Conservation (phyloP, 2,888 invertebrate species). For the Cryptophagus acutangulus region DNA sequence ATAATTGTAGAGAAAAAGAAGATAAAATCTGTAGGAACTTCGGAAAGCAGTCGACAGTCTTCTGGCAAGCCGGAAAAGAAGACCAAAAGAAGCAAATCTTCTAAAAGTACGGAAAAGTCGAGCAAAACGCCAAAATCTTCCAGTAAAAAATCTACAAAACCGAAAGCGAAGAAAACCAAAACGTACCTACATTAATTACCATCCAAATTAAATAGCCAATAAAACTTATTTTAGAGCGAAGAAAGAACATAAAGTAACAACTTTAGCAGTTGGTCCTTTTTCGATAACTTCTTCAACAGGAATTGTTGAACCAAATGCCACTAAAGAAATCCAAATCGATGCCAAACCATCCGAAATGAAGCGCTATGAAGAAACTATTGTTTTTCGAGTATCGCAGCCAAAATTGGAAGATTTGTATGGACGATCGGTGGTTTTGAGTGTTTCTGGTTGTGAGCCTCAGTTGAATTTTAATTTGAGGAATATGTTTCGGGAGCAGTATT, state of each 20-base stretch:
- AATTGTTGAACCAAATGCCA: slow-evolving; percentile 38
- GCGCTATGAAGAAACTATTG: slow-evolving; percentile 40
- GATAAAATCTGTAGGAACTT: slow-evolving; percentile 9
- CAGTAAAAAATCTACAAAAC: slow-evolving; percentile 13
- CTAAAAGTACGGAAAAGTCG: slow-evolving; percentile 21
- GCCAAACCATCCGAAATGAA: slow-evolving; percentile 41
- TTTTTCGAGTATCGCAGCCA: slow-evolving; percentile 42
- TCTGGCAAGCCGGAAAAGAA: slow-evolving; percentile 10
- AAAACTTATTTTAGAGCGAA: slow-evolving; percentile 12
- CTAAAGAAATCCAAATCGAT: slow-evolving; percentile 39
- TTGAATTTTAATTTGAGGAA: slow-evolving; percentile 55
- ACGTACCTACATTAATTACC: no score
- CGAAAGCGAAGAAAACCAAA: no score
- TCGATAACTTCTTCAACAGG: slow-evolving; percentile 41
- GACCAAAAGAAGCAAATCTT: slow-evolving; percentile 21
- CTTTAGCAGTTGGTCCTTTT: slow-evolving; percentile 42
- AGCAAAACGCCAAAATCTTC: slow-evolving; percentile 1
- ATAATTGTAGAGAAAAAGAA: no score
- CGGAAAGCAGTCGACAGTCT: neutral
- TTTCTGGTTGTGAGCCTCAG: slow-evolving; percentile 54
- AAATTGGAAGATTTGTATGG: slow-evolving; percentile 51
- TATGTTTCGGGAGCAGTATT: slow-evolving; percentile 57
- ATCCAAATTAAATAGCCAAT: no score
- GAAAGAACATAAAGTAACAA: slow-evolving; percentile 27
- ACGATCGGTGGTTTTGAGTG: slow-evolving; percentile 50